Conservation (phyloP, 2,797 vertebrate genomes). For the Sebastes matsubarae region DNA sequence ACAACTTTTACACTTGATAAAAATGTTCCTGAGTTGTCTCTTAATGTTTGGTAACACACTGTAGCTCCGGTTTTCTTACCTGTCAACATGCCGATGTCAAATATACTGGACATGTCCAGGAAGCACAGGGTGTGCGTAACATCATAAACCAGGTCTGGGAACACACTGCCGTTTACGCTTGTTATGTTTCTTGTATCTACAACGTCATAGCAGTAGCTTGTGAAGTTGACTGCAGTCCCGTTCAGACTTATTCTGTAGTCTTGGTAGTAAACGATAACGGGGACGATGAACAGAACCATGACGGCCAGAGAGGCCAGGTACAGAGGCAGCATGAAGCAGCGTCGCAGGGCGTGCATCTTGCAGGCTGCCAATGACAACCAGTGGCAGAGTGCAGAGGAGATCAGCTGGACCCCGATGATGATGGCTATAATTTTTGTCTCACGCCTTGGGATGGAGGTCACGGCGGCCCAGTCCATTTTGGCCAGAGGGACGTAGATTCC, state of each 20-base stretch:
- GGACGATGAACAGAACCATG: slow-evolving; percentile 58
- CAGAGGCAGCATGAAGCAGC: slow-evolving; percentile 76
- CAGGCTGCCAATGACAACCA: slow-evolving; percentile 78
- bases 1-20: background rate
- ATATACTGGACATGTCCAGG: slow-evolving; percentile 35
- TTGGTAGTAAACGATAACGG: slow-evolving; percentile 41
- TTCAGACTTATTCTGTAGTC: slow-evolving; percentile 13
- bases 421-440: slow-evolving; percentile 44
- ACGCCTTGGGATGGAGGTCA: slow-evolving; percentile 22
- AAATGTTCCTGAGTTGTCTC: background rate
- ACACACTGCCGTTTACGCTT: background rate
- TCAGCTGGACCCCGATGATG: slow-evolving; percentile 71
- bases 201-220: slow-evolving; percentile 44
- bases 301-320: slow-evolving; percentile 69
- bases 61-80: slow-evolving; percentile 15
- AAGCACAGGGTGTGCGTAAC: slow-evolving; percentile 62
- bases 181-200: background rate
- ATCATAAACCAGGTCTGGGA: slow-evolving; percentile 55
- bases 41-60: background rate
- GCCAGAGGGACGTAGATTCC: slow-evolving; percentile 64
- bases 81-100: slow-evolving; percentile 48
- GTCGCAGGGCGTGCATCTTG: slow-evolving; percentile 80
- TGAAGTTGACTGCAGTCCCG: slow-evolving; percentile 28
- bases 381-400: slow-evolving; percentile 76
- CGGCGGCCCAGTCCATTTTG: slow-evolving; percentile 55